These are phyloP conservation scores for Lepidotrigona ventralis DNA, from an alignment of 1,140 invertebrate species.

Conservation along the genomic window DNA sequence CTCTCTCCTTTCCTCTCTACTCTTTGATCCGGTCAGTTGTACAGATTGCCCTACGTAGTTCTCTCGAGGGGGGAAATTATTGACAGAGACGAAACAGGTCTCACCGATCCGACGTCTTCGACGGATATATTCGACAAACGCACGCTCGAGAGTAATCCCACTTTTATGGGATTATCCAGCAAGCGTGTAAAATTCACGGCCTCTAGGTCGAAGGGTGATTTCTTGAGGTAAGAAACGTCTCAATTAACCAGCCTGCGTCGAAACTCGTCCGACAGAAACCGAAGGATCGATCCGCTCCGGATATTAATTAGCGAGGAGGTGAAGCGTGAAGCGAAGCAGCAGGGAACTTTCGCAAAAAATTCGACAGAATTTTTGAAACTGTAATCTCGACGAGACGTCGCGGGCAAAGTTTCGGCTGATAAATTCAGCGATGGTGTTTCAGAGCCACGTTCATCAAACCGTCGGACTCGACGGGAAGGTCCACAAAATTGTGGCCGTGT, in stretches of 20 bases:
- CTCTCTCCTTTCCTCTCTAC: not conserved
- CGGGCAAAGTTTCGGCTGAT: not conserved
- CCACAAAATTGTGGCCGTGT: slow-evolving; percentile 1
- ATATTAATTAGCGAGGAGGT: not conserved
- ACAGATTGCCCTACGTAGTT: slow-evolving; percentile 5
- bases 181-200: not conserved
- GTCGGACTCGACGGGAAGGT: not conserved
- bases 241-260: not conserved
- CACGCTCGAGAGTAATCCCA: not conserved
- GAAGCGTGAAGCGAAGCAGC: not conserved
- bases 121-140: not conserved
- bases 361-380: not conserved
- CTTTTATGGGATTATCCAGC: too few species aligned
- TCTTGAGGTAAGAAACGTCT: not conserved
- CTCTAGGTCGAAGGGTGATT: not conserved
- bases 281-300: not conserved
- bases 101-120: not conserved
- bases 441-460: too few species aligned
- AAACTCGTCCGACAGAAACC: not conserved
- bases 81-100: not conserved
- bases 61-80: not conserved
- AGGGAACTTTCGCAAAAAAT: not conserved
- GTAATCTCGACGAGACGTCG: not conserved
- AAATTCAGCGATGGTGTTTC: not conserved
- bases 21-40: slow-evolving; percentile 33